phyloP scores from a whole-genome alignment of 2,797 vertebrate species.

The Carcharodon carcharias region DNA sequence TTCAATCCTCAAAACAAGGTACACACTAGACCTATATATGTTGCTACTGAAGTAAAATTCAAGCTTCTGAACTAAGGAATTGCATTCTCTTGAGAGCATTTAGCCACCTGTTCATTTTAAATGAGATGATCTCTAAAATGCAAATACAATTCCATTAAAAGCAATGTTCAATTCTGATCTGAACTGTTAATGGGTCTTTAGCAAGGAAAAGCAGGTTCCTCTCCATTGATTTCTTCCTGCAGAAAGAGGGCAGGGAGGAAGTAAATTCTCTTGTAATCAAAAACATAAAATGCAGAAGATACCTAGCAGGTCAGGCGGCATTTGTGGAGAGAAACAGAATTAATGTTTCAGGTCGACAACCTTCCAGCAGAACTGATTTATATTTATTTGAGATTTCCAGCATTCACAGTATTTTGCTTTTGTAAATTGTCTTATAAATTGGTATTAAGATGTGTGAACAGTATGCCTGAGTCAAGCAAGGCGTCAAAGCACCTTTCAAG shows the following conservation, averaged over 20 bases:
- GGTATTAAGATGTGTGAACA: not conserved
- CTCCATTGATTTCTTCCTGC: not conserved
- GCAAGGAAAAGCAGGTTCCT: not conserved
- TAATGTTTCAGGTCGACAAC: not conserved
- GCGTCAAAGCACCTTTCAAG: not conserved
- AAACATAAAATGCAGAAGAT: not conserved
- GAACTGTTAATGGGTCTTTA: not conserved
- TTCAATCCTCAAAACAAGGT: constrained; percentile 15
- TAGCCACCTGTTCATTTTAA: constrained; percentile 1
- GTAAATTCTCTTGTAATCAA: not conserved
- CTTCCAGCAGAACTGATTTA: not conserved
- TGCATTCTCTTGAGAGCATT: not conserved
- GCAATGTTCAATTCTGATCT: not conserved
- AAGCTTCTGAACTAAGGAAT: constrained; percentile 28
- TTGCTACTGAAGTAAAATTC: constrained; percentile 7
- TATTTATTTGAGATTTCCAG: not conserved
- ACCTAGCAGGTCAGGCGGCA: not conserved
- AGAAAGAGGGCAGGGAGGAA: not conserved
- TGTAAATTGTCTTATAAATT: constrained; percentile 13
- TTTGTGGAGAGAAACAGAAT: not conserved
- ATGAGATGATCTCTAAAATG: constrained; percentile 20
- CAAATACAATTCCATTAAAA: constrained; percentile 13
- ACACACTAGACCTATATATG: not conserved
- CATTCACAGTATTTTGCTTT: not conserved
- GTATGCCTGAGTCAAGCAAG: not conserved